phyloP scores from a whole-genome alignment of 1,140 invertebrate species.

The Antheraea mylitta region DNA sequence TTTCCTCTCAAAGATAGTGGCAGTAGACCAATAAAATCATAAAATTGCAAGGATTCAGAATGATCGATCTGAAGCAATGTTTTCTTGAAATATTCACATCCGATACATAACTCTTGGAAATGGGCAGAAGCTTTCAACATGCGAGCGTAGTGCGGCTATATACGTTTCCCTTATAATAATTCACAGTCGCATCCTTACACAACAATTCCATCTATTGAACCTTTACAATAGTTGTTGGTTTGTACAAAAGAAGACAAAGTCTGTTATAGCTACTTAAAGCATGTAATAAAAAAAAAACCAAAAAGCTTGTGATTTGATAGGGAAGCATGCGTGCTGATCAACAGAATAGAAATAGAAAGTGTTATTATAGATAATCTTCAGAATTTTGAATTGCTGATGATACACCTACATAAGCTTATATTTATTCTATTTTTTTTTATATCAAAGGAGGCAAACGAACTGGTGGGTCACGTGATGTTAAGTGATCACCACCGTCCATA shows the following conservation, averaged over 20 bases:
- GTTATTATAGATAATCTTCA: no score
- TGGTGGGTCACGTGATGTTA: no score
- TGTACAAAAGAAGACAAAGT: background rate
- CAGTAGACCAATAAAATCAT: background rate
- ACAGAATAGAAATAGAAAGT: no score
- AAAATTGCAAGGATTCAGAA: conserved; percentile 16
- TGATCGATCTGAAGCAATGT: conserved; percentile 2
- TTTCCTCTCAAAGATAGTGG: background rate
- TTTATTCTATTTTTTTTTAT: no score
- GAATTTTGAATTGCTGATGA: no score
- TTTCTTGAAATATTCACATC: conserved; percentile 8
- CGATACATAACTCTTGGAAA: conserved; percentile 18
- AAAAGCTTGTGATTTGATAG: no score
- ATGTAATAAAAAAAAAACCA: background rate
- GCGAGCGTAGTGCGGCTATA: conserved; percentile 30
- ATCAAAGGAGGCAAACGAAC: no score
- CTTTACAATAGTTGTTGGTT: conserved; percentile 19
- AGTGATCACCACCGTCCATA: no score
- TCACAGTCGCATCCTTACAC: conserved; percentile 53
- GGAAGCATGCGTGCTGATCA: no score
- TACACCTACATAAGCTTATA: no score
- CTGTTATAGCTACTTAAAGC: background rate
- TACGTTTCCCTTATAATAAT: conserved; percentile 41
- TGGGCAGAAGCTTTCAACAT: conserved; percentile 42
- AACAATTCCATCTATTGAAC: conserved; percentile 47